Base-by-base conservation (phyloP, 2,113 vertebrate genomes). In the Paradisaea rubra region DNA sequence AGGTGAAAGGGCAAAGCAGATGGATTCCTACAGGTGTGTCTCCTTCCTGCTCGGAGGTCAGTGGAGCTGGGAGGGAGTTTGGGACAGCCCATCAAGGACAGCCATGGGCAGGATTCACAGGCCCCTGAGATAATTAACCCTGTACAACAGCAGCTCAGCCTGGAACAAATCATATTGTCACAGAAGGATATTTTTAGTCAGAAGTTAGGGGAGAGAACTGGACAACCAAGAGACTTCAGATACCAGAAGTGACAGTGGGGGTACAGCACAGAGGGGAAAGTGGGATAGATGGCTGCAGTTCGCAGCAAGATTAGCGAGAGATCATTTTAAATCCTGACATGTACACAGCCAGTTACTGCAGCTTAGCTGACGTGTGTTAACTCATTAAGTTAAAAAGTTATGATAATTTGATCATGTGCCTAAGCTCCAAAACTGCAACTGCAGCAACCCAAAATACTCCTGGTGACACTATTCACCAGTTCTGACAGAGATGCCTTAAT, bases 311-410 rank as follows among this genome's bases (percentile, higher is more conserved):
- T 91, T 63, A 88, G 72, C 31, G 11, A 83, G 83, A 92, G 86
- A 96, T 94, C 68, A 96, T 96, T 96, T 96, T 96, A 90, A 96
- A 96, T 96, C 95, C 88, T 95, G 94, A 91, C 96, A 96, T 96
- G 96, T 95, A 96, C 95, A 92, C 96, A 96, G 95, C 91, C 96
- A 96, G 96, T 92, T 94, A 91, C 96, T 93, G 96, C 96, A 86
- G 91, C 47, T 95, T 88, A 92, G 96, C 92, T 96, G 95, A 96
- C 10, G 91, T 93, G 76, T 96, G 94, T 95, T 96, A 96, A 96
- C 94, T 96, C 95, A 94, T 96, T 96, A 94, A 95, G 88, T 96
- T 94, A 94, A 94, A 95, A 96, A 96, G 95, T 96, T 96, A 96
- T 94, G 94, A 91, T 97, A 95, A 95, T 96, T 88, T 93, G 88